Evolutionary conservation across 2,888 invertebrate species (phyloP).

Genomic region (Acleris sparsana): DNA sequence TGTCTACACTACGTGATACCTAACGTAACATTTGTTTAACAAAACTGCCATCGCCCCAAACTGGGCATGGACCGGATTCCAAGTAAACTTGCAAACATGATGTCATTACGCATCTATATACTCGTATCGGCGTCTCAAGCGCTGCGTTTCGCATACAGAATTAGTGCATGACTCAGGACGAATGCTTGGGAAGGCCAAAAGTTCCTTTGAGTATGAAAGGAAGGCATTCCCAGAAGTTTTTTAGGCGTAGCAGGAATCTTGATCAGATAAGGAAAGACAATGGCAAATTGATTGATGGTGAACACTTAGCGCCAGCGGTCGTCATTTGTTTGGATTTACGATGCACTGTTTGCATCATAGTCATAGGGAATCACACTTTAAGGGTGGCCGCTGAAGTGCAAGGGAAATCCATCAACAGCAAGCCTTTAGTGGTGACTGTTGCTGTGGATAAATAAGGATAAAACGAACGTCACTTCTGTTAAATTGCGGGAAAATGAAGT

Average conservation of each 20-base stretch:
- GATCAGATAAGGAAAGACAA: not conserved
- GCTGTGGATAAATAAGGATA: too few relatives aligned
- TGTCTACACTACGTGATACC: too few relatives aligned
- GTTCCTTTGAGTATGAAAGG: not conserved
- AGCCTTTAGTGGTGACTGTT: too few relatives aligned
- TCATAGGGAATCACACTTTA: too few relatives aligned
- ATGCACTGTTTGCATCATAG: too few relatives aligned
- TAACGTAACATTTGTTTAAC: slow-evolving; percentile 4
- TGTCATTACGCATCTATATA: slow-evolving; percentile 6
- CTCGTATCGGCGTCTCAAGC: not conserved
- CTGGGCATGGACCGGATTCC: not conserved
- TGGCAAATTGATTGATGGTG: too few relatives aligned
- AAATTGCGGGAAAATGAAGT: too few relatives aligned
- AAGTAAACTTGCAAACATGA: slow-evolving; percentile 17
- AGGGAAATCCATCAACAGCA: too few relatives aligned
- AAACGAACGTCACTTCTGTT: too few relatives aligned
- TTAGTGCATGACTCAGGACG: slow-evolving; percentile 12
- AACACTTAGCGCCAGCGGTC: too few relatives aligned
- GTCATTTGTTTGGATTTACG: too few relatives aligned
- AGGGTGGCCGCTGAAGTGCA: too few relatives aligned
- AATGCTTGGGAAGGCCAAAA: slow-evolving; percentile 10
- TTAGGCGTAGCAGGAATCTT: not conserved
- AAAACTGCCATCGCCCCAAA: slow-evolving; percentile 3
- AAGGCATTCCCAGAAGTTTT: not conserved
- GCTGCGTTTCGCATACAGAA: slow-evolving; percentile 7